These are phyloP conservation scores for Struthio camelus DNA, from an alignment of 2,113 vertebrate species.

Conservation along the genomic window DNA sequence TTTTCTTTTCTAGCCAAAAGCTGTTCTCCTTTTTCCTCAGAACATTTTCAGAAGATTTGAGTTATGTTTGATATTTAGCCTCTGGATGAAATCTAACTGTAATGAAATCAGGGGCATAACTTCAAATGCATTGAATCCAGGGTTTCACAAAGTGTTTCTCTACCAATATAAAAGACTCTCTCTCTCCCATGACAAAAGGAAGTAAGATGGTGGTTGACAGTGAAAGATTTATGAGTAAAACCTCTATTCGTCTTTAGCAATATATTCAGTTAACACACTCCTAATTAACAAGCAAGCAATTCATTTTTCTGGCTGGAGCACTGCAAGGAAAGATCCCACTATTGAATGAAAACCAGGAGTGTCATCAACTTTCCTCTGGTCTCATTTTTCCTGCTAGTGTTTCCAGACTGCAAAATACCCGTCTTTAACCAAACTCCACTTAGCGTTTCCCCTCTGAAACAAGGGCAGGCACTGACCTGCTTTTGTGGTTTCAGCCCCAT, in stretches of 20 bases:
- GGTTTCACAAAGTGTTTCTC: not conserved
- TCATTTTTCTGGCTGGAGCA: not conserved
- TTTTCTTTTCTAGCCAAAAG: not conserved
- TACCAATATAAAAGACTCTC: not conserved
- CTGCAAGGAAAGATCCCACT: not conserved
- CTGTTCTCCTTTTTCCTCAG: not conserved
- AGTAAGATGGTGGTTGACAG: not conserved
- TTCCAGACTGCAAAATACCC: not conserved
- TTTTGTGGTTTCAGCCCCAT: not conserved
- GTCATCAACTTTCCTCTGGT: not conserved
- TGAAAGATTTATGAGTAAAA: slow-evolving; percentile 19
- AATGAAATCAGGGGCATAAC: not conserved
- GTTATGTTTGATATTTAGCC: slow-evolving; percentile 11
- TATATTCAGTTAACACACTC: not conserved
- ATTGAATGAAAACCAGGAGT: not conserved
- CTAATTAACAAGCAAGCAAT: not conserved
- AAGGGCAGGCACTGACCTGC: not conserved
- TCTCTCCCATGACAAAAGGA: not conserved
- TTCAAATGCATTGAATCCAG: not conserved
- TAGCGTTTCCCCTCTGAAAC: not conserved
- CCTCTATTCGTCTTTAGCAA: not conserved
- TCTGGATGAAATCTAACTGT: not conserved
- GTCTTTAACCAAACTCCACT: not conserved
- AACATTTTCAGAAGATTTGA: not conserved
- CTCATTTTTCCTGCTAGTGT: not conserved